A percentile compares a stretch with the other conserved stretches of the same genome.
Conservation (phyloP, 2,113 vertebrate genomes). For the Climacteris rufus region DNA sequence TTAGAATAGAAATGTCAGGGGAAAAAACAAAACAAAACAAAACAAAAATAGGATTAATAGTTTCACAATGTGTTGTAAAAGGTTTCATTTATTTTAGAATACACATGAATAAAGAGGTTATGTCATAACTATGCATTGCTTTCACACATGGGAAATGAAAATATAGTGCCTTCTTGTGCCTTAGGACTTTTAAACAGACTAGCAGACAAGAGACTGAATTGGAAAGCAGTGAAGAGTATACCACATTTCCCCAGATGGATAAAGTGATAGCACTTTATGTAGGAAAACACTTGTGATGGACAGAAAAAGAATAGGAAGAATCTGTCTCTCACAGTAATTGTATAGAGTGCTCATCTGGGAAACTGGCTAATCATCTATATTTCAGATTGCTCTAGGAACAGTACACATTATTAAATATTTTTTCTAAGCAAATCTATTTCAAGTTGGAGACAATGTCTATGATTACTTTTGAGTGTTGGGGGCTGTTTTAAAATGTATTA, state of each 20-base stretch:
- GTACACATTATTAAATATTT: background rate
- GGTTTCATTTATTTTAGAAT: background rate
- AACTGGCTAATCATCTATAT: background rate
- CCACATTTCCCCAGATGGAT: background rate
- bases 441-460: background rate
- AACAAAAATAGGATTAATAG: no score
- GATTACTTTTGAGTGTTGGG: background rate
- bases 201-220: background rate
- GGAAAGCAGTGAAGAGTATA: background rate
- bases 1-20: background rate
- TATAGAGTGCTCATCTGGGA: background rate
- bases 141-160: background rate
- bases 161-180: background rate
- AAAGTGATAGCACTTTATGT: background rate
- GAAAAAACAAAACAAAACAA: no score
- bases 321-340: background rate
- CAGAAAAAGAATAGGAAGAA: background rate
- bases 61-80: background rate
- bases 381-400: background rate
- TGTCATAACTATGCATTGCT: background rate
- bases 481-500: background rate
- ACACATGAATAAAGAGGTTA: background rate
- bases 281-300: background rate
- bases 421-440: background rate
- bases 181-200: background rate